Percentiles rank a stretch among this genome's conserved stretches.
phyloP scores from a whole-genome alignment of 2,113 vertebrate genomes.

The Phalacrocorax brasilianus region DNA sequence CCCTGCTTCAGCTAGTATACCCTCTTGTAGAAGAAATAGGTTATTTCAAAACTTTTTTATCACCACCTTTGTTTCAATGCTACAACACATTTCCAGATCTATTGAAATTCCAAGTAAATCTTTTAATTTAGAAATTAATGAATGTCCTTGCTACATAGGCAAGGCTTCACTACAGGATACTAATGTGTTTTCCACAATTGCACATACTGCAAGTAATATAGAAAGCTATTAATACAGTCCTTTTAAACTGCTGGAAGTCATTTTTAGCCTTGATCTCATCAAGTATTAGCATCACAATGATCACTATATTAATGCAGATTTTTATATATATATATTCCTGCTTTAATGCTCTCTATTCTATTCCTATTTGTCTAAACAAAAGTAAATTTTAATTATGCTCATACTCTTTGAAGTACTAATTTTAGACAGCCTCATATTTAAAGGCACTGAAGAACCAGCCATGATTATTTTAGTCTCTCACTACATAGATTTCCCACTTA shows the following conservation, averaged over 20 bases:
- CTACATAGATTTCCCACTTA: not conserved
- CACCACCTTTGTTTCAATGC: not conserved
- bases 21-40: not conserved
- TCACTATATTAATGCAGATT: slow-evolving; percentile 58
- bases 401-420: not conserved
- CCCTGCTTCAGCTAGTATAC: not conserved
- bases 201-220: not conserved
- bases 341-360: not conserved
- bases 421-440: not conserved
- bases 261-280: slow-evolving; percentile 59
- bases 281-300: slow-evolving; percentile 21
- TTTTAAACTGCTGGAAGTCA: slow-evolving; percentile 44
- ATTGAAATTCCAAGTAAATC: slow-evolving; percentile 2
- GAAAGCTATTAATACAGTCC: slow-evolving; percentile 21
- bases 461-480: not conserved
- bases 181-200: slow-evolving; percentile 29
- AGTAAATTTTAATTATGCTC: not conserved
- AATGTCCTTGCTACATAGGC: not conserved
- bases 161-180: slow-evolving; percentile 24
- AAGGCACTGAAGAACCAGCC: not conserved
- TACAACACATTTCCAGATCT: not conserved
- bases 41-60: not conserved
- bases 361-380: not conserved
- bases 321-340: not conserved
- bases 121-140: slow-evolving; percentile 35